Conservation (phyloP, 92 coral and sea anemone species). For the Virgularia gustaviana region DNA sequence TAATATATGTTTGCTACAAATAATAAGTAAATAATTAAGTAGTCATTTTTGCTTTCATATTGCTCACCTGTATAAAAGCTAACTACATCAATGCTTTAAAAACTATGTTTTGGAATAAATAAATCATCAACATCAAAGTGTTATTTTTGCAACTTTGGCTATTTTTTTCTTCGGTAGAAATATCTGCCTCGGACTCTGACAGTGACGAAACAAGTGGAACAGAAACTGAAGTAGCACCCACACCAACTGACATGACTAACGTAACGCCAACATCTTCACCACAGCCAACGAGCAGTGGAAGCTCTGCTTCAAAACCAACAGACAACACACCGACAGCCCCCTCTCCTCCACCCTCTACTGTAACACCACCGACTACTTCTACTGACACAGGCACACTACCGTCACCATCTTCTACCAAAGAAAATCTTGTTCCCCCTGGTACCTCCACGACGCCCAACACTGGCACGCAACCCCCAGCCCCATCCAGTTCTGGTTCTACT, state of each 20-base stretch:
- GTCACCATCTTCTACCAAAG: conserved; percentile 26
- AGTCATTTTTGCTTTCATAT: too few species aligned
- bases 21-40: too few species aligned
- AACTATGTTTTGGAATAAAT: too few species aligned
- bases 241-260: neutral
- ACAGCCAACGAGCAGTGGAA: neutral
- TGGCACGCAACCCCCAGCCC: conserved; percentile 10
- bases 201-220: conserved; percentile 42
- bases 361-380: conserved; percentile 3
- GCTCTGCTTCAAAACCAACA: neutral
- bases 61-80: too few species aligned
- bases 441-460: conserved; percentile 8
- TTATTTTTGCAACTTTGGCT: neutral
- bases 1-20: too few species aligned
- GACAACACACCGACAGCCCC: conserved; percentile 25
- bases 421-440: conserved; percentile 1
- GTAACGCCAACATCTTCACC: conserved; percentile 30
- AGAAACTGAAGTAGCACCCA: conserved; percentile 43
- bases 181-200: conserved; percentile 40
- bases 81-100: too few species aligned
- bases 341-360: conserved; percentile 10
- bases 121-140: too few species aligned
- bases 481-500: conserved; percentile 5
- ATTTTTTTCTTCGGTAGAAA: conserved; percentile 51
- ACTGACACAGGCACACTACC: conserved; percentile 17